A percentile compares a stretch with the other conserved stretches of the same genome.
phyloP scores from a whole-genome alignment of 2,113 vertebrate species.

The Pygoscelis antarcticus region DNA sequence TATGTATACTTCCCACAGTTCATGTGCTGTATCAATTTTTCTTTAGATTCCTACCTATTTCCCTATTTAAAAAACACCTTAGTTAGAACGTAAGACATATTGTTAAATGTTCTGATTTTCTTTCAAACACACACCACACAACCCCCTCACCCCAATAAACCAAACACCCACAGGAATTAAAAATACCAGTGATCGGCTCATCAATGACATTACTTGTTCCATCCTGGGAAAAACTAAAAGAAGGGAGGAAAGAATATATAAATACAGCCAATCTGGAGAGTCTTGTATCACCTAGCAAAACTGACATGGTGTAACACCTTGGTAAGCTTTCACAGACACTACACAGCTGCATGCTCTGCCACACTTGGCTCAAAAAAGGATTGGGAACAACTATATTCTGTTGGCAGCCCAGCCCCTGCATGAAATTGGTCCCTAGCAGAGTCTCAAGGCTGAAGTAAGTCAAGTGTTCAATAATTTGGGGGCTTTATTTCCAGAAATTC shows the following conservation, averaged over 20 bases:
- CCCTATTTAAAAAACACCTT: neutral
- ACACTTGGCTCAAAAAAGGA: neutral
- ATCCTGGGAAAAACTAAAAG: neutral
- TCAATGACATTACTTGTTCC: neutral
- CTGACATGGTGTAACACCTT: neutral
- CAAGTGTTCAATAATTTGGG: neutral
- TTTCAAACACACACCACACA: neutral
- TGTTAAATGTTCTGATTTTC: neutral
- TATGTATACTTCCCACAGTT: neutral
- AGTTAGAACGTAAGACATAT: neutral
- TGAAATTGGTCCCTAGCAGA: neutral
- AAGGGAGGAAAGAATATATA: neutral
- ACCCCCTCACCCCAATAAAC: neutral
- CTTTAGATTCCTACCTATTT: neutral
- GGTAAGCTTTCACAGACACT: neutral
- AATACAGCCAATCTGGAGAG: neutral
- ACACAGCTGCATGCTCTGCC: rapidly evolving
- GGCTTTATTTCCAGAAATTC: neutral
- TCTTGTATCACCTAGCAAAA: neutral
- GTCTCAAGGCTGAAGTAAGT: neutral
- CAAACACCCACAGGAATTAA: neutral
- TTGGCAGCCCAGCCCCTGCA: neutral
- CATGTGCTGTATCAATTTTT: neutral
- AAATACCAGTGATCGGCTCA: neutral
- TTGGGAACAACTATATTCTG: neutral